Evolutionary conservation across 2,888 invertebrate genomes (phyloP), one percentile per base, ranked within the genome.

Genomic region (Cataglyphis rosenhaueri): DNA sequence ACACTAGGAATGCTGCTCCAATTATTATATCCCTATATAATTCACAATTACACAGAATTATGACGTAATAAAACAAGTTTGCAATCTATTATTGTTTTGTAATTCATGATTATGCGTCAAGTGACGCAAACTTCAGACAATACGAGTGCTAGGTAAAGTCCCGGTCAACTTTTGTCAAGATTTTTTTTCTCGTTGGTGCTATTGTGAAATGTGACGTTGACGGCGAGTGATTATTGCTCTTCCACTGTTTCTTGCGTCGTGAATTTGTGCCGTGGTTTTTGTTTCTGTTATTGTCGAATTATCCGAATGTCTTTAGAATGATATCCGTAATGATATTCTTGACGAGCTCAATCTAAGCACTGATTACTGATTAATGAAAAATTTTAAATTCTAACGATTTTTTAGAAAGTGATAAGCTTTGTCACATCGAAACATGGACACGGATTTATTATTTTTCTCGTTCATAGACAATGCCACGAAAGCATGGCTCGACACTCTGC

Each of bases 401-500:
- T 8, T 10, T 12, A 52, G 12, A 44, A 41, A 52, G 25, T 29
- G 12, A 21, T 68, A 21, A 12, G 10, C 8, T 6, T 2, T 9
- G 10, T 65, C 8, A 3, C 12, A 12, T 35, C 32, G 52, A 6
- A 18, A 81, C 52, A 12, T 1, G 0, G 71, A 85, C 8, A 70
- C 75, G 6, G 78, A 78, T 29, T 66, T 90, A 10, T 21, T 73
- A 10, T 90, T 87, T 32, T 93, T 89, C 41, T 86, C 90, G 18
- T 79, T 81, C 3, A 88, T 94, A 65, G 94, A 94, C 44, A 86
- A 88, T 1, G 90, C 92, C 9, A 94, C 93, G 3, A 90, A 87
- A 81, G 82, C 71, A 6, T 94, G 94, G 94, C 86, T 94, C 1
- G 87, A 90, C 52, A 87, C 91, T 59, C 83, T 94, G n/a, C 89